Base-by-base conservation (phyloP, 2,113 vertebrate species). In the Pantherophis guttatus region DNA sequence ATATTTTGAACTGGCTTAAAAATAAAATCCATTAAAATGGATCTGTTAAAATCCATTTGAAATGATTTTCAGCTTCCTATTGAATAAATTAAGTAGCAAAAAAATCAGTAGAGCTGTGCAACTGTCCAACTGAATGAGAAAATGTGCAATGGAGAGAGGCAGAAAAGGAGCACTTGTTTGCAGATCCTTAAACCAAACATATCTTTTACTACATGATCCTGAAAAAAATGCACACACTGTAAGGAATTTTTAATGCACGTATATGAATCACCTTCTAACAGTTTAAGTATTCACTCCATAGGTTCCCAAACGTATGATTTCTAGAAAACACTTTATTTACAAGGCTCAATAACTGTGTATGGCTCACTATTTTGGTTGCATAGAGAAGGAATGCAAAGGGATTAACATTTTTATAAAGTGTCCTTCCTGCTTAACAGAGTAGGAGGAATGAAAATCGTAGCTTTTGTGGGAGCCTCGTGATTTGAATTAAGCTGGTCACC, bases 381-480 rank as follows among this genome's bases (percentile, higher is more conserved):
- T 53, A 93, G 94, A 65, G 92, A 33, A 70, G 91, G 26, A 55
- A 75, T 93, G 93, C 85, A 90, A 93, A 93, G 54, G 93, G 96
- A 93, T 59, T 87, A 89, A 57, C 75, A 75, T 94, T 93, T 88
- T 24, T n/a, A 91, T 89, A 93, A 93, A 95, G 44, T 94, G 50
- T 54, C 53, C 33, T 50, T 89, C 87, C 91, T 92, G 5, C 81
- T 95, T 93, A 39, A 89, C 87, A 90, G n/a, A 50, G 13, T 87
- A 91, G 86, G 93, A 93, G 92, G 81, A 95, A 91, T 52, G 53
- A 94, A 53, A 62, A 88, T 92, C 89, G 19, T 94, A 95, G 94
- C 86, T 57, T 33, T 90, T 93, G 33, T 86, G 86, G 86, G 94
- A 91, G 65, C n/a, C 75, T 75, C 89, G 10, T 87, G 50, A 17